These are phyloP conservation scores for Pegoplata infirma DNA, from an alignment of 2,888 invertebrate species.

Conservation along the genomic window DNA sequence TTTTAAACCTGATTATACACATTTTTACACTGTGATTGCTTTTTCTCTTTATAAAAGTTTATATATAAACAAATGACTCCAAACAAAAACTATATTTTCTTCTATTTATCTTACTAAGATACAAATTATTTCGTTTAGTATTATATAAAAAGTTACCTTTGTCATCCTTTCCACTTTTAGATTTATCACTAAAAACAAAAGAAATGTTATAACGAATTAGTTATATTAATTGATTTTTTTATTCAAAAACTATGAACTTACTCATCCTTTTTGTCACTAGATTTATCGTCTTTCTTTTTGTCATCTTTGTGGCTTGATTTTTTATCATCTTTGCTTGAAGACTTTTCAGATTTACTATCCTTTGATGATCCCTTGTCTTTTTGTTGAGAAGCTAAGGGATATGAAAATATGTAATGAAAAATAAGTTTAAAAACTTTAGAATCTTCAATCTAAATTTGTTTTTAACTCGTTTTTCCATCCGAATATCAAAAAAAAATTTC, in stretches of 20 bases:
- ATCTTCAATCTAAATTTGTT: too few relatives aligned
- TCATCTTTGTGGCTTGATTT: conserved; percentile 71
- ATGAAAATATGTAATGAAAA: too few relatives aligned
- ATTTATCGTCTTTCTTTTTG: conserved; percentile 77
- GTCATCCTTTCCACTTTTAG: conserved; percentile 76
- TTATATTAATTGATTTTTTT: too few relatives aligned
- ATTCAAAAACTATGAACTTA: too few relatives aligned
- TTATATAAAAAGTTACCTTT: conserved; percentile 75
- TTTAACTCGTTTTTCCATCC: too few relatives aligned
- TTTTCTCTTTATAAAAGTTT: conserved; percentile 21
- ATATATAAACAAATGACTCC: conserved; percentile 2
- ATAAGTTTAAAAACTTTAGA: too few relatives aligned
- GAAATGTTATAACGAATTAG: not conserved
- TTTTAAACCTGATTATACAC: conserved; percentile 35
- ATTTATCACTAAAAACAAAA: conserved; percentile 66
- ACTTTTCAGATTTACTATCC: conserved; percentile 62
- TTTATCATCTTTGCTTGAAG: conserved; percentile 68
- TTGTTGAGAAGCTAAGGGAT: conserved; percentile 27
- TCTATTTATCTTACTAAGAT: not conserved
- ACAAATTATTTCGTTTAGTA: conserved; percentile 38
- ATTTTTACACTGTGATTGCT: conserved; percentile 44
- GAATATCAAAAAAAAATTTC: too few relatives aligned
- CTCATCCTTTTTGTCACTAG: conserved; percentile 79
- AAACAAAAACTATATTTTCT: conserved; percentile 19
- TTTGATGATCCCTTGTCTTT: conserved; percentile 56